These are phyloP conservation scores for Barypeithes pellucidus DNA, from an alignment of 2,888 invertebrate genomes.

Conservation along the genomic window DNA sequence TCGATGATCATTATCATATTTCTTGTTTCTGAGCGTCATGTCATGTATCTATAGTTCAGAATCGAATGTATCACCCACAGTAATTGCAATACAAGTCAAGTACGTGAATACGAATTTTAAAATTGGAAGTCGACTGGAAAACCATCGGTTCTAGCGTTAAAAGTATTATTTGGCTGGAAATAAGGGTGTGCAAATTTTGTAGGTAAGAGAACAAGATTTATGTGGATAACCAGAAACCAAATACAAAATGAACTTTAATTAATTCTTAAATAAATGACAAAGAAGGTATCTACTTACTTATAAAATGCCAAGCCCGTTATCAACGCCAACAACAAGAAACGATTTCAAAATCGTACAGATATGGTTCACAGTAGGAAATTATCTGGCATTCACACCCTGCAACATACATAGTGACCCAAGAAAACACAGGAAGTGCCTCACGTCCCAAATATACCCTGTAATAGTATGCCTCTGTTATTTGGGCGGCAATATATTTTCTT, in stretches of 20 bases:
- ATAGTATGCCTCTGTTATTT: slow-evolving; percentile 33
- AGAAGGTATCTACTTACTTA: no score
- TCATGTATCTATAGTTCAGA: slow-evolving; percentile 16
- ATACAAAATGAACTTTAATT: no score
- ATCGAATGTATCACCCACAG: background rate
- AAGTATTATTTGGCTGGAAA: no score
- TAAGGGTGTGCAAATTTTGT: no score
- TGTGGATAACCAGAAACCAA: no score
- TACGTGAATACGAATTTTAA: no score
- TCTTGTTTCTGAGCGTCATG: background rate
- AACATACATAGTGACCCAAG: background rate
- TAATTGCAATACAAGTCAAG: slow-evolving; percentile 7
- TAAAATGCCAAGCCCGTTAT: slow-evolving; percentile 4
- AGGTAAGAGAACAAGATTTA: no score
- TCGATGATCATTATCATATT: background rate
- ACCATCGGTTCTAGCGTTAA: no score
- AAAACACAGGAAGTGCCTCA: background rate
- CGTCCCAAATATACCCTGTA: slow-evolving; percentile 29
- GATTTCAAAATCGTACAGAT: slow-evolving; percentile 27
- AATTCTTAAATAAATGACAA: no score
- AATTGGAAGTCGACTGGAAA: background rate
- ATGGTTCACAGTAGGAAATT: slow-evolving; percentile 36
- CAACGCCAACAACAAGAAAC: background rate
- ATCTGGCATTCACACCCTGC: slow-evolving; percentile 32
- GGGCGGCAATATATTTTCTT: slow-evolving; percentile 35